phyloP scores from a whole-genome alignment of 2,888 invertebrate genomes.

The Hirtodrosophila cameraria region DNA sequence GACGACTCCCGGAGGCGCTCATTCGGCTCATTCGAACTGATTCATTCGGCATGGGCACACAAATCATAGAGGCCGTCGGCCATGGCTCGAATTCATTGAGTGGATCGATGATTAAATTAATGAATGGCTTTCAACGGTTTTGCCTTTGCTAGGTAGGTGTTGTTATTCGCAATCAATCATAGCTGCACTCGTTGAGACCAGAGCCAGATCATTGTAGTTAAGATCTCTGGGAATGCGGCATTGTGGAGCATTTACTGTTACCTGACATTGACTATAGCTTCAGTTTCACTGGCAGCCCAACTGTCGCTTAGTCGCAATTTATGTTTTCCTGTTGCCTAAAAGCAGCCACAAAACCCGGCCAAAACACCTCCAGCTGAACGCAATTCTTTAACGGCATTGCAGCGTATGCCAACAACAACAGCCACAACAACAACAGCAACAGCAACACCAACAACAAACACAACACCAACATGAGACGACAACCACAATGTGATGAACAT shows the following conservation, averaged over 20 bases:
- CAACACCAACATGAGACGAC: background rate
- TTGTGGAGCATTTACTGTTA: slow-evolving; percentile 50
- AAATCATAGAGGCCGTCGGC: slow-evolving; percentile 72
- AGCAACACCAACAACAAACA: slow-evolving; percentile 4
- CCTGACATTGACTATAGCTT: slow-evolving; percentile 54
- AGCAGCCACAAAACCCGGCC: slow-evolving; percentile 31
- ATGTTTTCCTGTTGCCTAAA: slow-evolving; percentile 72
- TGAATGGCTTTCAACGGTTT: slow-evolving; percentile 71
- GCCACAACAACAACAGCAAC: slow-evolving; percentile 3
- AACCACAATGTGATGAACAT: slow-evolving; percentile 37
- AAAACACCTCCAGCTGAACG: slow-evolving; percentile 46
- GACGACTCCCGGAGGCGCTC: slow-evolving; percentile 19
- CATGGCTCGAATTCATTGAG: slow-evolving; percentile 63
- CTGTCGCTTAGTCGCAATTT: slow-evolving; percentile 73
- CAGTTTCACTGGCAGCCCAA: slow-evolving; percentile 49
- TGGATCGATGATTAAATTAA: slow-evolving; percentile 78
- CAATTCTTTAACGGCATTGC: slow-evolving; percentile 21
- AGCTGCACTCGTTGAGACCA: slow-evolving; percentile 47
- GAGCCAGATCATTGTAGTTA: slow-evolving; percentile 22
- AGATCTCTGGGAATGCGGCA: slow-evolving; percentile 34
- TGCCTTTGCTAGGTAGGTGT: slow-evolving; percentile 35
- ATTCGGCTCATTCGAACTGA: slow-evolving; percentile 29
- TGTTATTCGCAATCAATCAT: slow-evolving; percentile 57
- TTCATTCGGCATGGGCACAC: slow-evolving; percentile 52
- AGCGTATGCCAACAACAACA: slow-evolving; percentile 5